These are phyloP conservation scores for Clarias magur DNA, from an alignment of 2,113 vertebrate species.

Conservation along the genomic window DNA sequence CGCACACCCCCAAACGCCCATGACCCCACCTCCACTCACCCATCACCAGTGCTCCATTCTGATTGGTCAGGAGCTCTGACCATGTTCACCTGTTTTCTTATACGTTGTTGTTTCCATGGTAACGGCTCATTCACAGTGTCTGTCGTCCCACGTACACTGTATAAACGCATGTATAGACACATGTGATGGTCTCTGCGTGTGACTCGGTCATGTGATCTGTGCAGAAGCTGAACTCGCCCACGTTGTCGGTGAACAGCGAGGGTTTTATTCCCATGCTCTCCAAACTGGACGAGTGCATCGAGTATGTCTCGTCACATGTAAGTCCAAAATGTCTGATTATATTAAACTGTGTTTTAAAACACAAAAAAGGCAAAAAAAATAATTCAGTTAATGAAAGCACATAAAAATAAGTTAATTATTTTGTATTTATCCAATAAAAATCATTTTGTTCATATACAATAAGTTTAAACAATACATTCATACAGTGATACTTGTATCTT, in stretches of 20 bases:
- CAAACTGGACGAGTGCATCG: constrained; percentile 94
- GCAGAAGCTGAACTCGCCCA: constrained; percentile 94
- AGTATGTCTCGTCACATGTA: constrained; percentile 94
- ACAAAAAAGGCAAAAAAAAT: not conserved
- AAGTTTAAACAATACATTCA: too few relatives aligned
- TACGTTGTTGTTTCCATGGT: not conserved
- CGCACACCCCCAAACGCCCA: too few relatives aligned
- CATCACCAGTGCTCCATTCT: not conserved
- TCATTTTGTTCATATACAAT: not conserved
- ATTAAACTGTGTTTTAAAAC: not conserved
- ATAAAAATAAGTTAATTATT: not conserved
- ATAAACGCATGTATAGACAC: too few relatives aligned
- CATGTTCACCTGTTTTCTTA: not conserved
- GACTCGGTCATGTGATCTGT: constrained; percentile 45
- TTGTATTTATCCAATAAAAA: too few relatives aligned
- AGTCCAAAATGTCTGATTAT: constrained; percentile 61
- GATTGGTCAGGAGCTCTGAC: not conserved
- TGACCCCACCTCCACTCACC: too few relatives aligned
- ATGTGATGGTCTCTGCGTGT: too few relatives aligned
- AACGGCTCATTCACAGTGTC: not conserved
- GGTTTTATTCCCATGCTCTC: constrained; percentile 96
- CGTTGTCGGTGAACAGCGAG: constrained; percentile 93
- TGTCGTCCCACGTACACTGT: not conserved
- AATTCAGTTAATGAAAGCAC: not conserved
- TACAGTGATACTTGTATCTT: not conserved